These are phyloP conservation scores for Lithosia quadra DNA, from an alignment of 2,888 invertebrate genomes.

Conservation along the genomic window DNA sequence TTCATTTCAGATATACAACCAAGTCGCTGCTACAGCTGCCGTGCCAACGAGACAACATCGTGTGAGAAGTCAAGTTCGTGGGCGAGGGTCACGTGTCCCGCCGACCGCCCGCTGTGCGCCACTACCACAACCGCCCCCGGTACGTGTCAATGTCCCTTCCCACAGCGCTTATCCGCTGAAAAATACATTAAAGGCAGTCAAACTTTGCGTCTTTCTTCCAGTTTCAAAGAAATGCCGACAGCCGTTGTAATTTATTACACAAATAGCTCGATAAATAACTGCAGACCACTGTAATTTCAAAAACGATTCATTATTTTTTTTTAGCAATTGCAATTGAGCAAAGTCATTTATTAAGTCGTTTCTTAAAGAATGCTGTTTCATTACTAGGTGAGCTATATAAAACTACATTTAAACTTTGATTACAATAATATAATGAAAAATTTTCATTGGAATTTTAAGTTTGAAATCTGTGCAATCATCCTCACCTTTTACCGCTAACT, in stretches of 20 bases:
- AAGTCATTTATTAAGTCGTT: too few relatives aligned
- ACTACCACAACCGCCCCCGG: slow-evolving; percentile 65
- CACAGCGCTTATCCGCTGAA: background rate
- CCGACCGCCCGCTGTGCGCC: slow-evolving; percentile 64
- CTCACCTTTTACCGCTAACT: too few relatives aligned
- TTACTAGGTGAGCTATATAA: too few relatives aligned
- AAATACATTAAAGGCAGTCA: background rate
- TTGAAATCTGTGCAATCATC: too few relatives aligned
- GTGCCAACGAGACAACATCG: slow-evolving; percentile 49
- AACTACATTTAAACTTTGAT: too few relatives aligned
- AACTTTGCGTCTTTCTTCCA: slow-evolving; percentile 5
- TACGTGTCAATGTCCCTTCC: slow-evolving; percentile 30
- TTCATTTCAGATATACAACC: slow-evolving; percentile 56
- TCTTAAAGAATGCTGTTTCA: too few relatives aligned
- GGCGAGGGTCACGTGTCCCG: slow-evolving; percentile 55
- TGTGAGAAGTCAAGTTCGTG: slow-evolving; percentile 47
- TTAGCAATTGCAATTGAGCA: too few relatives aligned
- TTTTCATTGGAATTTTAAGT: too few relatives aligned
- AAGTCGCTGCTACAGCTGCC: slow-evolving; percentile 62
- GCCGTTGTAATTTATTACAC: background rate
- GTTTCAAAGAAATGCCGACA: slow-evolving; percentile 16
- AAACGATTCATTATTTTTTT: too few relatives aligned
- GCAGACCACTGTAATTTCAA: slow-evolving; percentile 18
- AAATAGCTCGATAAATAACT: slow-evolving; percentile 19
- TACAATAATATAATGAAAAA: too few relatives aligned